phyloP scores from a whole-genome alignment of 2,113 vertebrate species.

The Halichoeres trimaculatus region DNA sequence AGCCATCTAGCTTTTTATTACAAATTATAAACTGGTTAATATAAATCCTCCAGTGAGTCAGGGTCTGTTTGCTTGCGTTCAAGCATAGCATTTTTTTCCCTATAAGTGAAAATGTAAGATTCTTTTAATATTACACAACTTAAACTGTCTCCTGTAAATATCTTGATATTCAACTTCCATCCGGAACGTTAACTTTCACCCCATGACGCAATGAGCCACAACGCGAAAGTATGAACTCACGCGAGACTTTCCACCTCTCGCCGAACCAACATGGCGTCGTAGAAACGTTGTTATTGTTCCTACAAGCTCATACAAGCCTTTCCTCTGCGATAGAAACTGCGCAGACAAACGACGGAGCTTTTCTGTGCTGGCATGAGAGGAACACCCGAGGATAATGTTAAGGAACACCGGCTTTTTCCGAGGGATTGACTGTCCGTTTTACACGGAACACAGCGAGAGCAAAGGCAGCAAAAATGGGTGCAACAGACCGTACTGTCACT shows the following conservation, averaged over 20 bases:
- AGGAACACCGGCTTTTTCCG: slow-evolving; percentile 94
- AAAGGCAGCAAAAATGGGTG: slow-evolving; percentile 78
- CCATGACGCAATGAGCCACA: slow-evolving; percentile 58
- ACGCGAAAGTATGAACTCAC: slow-evolving; percentile 10
- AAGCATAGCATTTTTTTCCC: too few relatives aligned
- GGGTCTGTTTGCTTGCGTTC: too few relatives aligned
- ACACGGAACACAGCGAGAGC: slow-evolving; percentile 72
- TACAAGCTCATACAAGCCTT: slow-evolving; percentile 38
- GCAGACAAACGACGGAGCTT: not conserved
- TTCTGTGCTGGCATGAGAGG: slow-evolving; percentile 76
- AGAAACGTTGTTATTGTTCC: slow-evolving; percentile 82
- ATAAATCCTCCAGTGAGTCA: too few relatives aligned
- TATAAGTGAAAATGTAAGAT: too few relatives aligned
- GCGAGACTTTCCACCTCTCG: slow-evolving; percentile 39
- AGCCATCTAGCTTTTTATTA: too few relatives aligned
- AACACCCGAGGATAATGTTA: slow-evolving; percentile 84
- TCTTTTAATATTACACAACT: too few relatives aligned
- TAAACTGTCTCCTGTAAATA: too few relatives aligned
- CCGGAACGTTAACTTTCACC: not conserved
- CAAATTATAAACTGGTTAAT: too few relatives aligned
- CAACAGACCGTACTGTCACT: slow-evolving; percentile 93
- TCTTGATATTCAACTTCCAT: too few relatives aligned
- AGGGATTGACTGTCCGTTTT: slow-evolving; percentile 93
- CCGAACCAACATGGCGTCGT: slow-evolving; percentile 82
- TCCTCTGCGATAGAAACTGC: slow-evolving; percentile 2